Evolutionary conservation across 1,140 invertebrate species (phyloP).

Genomic region (Fopius arisanus): DNA sequence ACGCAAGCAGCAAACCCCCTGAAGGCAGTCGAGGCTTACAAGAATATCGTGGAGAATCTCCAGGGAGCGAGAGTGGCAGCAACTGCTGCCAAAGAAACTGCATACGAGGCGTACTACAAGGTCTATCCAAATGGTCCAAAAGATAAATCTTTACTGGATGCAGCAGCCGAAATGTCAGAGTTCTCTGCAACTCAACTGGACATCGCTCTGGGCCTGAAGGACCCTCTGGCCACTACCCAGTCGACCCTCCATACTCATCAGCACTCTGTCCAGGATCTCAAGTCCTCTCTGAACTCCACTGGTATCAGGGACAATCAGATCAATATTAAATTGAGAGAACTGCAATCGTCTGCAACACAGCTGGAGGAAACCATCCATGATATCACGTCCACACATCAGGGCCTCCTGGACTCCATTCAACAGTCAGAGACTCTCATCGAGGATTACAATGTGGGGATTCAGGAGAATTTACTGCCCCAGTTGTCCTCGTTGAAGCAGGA

Average conservation of each 20-base stretch:
- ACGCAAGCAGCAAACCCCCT: slow-evolving; percentile 75
- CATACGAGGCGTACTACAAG: slow-evolving; percentile 67
- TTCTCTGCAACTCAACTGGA: slow-evolving; percentile 61
- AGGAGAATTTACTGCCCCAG: slow-evolving; percentile 59
- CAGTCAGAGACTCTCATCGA: slow-evolving; percentile 60
- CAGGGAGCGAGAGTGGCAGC: slow-evolving; percentile 71
- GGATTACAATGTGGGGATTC: slow-evolving; percentile 54
- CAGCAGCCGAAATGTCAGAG: slow-evolving; percentile 59
- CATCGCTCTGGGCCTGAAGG: slow-evolving; percentile 53
- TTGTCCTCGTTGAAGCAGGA: slow-evolving; percentile 67
- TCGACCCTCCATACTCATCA: slow-evolving; percentile 59
- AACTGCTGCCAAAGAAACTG: slow-evolving; percentile 70
- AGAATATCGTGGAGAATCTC: slow-evolving; percentile 78
- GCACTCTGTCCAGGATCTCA: slow-evolving; percentile 61
- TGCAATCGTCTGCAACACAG: slow-evolving; percentile 52
- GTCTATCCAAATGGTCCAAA: slow-evolving; percentile 49
- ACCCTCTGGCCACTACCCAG: slow-evolving; percentile 41
- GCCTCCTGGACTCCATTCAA: slow-evolving; percentile 48
- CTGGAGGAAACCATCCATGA: slow-evolving; percentile 44
- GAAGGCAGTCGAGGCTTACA: slow-evolving; percentile 82
- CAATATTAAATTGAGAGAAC: slow-evolving; percentile 59
- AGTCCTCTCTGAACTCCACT: slow-evolving; percentile 64
- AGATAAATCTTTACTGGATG: slow-evolving; percentile 55
- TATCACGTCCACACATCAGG: slow-evolving; percentile 39
- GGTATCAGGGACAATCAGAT: slow-evolving; percentile 68